A percentile compares a stretch with the other conserved stretches of the same genome.
Evolutionary conservation across 2,113 vertebrate genomes (phyloP).

Genomic region (Otis tarda): DNA sequence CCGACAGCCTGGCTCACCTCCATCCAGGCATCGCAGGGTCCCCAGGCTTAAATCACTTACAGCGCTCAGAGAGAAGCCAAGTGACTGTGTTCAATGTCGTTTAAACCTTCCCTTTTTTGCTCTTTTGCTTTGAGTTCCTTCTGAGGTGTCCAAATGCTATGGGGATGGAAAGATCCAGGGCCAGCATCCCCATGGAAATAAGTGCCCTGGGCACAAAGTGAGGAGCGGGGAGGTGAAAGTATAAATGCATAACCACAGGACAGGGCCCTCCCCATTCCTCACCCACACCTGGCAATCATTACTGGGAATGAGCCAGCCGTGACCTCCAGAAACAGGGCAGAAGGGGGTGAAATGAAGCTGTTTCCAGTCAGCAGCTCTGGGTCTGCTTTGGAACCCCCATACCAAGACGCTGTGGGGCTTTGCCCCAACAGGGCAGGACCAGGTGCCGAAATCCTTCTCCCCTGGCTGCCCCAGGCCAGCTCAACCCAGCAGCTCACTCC

Average conservation of each 20-base stretch:
- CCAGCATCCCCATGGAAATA: neutral
- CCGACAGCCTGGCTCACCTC: neutral
- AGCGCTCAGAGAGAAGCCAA: neutral
- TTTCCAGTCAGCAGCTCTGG: neutral
- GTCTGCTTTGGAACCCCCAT: neutral
- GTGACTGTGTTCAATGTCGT: neutral
- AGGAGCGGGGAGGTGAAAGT: neutral
- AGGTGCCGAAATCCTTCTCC: neutral
- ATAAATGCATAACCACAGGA: neutral
- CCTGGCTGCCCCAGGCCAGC: neutral
- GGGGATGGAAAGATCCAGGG: neutral
- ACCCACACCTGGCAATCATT: neutral
- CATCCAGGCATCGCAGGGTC: fast-evolving
- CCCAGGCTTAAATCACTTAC: neutral
- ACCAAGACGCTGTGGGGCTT: fast-evolving
- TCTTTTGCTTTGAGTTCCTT: neutral
- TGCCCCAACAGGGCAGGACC: neutral
- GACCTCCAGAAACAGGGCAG: neutral
- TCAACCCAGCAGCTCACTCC: neutral
- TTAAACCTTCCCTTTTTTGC: neutral
- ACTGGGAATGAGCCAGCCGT: fast-evolving
- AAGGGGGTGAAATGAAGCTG: neutral
- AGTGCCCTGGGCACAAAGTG: neutral
- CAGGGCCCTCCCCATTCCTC: neutral
- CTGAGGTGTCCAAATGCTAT: neutral